Percentiles rank a stretch among this genome's conserved stretches.
Conservation (phyloP, 2,797 vertebrate genomes). For the Tapirus indicus region DNA sequence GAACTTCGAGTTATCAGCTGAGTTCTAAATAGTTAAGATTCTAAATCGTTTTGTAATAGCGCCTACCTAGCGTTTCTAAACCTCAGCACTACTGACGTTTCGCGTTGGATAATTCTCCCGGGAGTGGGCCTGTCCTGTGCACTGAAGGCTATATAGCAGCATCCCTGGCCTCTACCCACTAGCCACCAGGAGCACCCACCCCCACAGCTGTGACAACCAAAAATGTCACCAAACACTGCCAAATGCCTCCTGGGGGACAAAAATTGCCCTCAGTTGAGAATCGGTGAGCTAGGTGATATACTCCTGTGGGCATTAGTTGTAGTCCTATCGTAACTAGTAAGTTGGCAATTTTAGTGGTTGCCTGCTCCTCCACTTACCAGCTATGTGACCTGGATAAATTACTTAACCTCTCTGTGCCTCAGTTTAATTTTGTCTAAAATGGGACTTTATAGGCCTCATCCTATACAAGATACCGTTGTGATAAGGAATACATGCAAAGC, state of each 20-base stretch:
- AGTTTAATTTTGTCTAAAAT: not conserved
- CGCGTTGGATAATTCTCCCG: not conserved
- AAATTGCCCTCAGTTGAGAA: not conserved
- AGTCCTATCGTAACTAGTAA: not conserved
- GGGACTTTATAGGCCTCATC: not conserved
- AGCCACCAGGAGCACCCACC: not conserved
- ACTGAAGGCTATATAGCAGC: too few species aligned
- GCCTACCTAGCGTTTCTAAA: not conserved
- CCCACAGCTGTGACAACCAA: not conserved
- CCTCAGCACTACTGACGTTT: not conserved
- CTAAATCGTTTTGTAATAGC: not conserved
- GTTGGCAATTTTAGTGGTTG: not conserved
- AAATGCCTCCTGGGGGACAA: not conserved
- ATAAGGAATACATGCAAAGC: not conserved
- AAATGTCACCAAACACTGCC: not conserved
- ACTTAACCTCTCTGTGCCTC: not conserved
- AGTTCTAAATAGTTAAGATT: not conserved
- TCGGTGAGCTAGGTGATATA: not conserved
- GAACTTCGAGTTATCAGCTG: not conserved
- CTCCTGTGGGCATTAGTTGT: not conserved
- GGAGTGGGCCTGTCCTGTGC: not conserved
- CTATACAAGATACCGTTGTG: not conserved
- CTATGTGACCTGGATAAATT: not conserved
- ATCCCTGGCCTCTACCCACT: not conserved
- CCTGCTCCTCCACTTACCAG: not conserved